Base-by-base conservation (phyloP, 2,113 vertebrate species). In the Epinephelus cyanopodus region DNA sequence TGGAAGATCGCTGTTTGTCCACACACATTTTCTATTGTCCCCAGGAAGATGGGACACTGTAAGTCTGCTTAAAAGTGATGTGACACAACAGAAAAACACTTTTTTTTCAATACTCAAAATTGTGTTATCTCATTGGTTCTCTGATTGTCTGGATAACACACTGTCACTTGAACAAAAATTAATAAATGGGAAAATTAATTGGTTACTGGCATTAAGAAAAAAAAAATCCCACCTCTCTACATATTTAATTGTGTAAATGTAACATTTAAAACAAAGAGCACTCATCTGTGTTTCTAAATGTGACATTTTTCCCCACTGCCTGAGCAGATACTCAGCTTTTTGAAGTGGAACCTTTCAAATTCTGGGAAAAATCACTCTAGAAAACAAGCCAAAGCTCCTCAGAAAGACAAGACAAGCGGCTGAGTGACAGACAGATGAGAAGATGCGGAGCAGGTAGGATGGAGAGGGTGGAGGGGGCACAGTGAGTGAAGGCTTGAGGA, bases 291-390 rank as follows among this genome's bases (percentile, higher is more conserved):
- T 54, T 56, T 63, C 19, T 39, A 68, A 85, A 77, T 33, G 12
- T 66, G 54, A 81, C 56, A 15, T 66, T 19, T 42, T 64, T 75
- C 33, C 23, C n/a, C n/a, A 14, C 27, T 29, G 64, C 60, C 5
- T 39, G 53, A 72, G 74, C 33, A 2, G 64, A 87, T 65, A 71
- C 27, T 77, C 13, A 15, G 72, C 54, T 75, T 69, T 87, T 50
- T 85, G 54, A 87, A 81, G 70, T 61, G 60, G 74, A 87, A 76
- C 57, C 75, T 84, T 86, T 87, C 27, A 86, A 81, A 82, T 56
- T 70, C 62, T 47, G 71, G 67, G 53, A 90, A 88, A 87, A 90
- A 78, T 84, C 83, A 74, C 81, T 90, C 76, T 61, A 50, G 62
- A 71, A 81, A 87, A 90, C 82, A 84, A 81, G 73, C 11, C 6